Base-by-base conservation (phyloP, 2,888 invertebrate genomes). In the Oegoconia quadripuncta region DNA sequence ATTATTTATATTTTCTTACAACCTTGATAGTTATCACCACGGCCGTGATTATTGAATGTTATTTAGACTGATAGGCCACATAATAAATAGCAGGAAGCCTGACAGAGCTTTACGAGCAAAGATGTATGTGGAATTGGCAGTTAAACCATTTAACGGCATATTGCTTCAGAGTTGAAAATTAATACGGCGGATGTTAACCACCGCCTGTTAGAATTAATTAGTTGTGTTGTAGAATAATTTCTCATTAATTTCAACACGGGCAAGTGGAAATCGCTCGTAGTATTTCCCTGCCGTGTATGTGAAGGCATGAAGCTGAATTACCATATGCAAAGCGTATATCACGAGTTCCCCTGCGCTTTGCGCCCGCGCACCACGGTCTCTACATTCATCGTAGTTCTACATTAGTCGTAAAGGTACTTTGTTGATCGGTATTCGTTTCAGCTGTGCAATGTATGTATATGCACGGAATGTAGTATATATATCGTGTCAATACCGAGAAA, bases 71-170 rank as follows among this genome's bases (percentile, higher is more conserved):
- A n/a, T 54, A 66, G 66, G 63, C 66, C 62, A 37, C 54, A 55
- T 57, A 64, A 73, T 77, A 76, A 76, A 74, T 53, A 62, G 50
- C 78, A 74, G 79, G 78, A 80, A 76, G 65, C 53, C 50, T 22
- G 55, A 49, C 58, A 59, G 53, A 60, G 59, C 60, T 81, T 83
- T 79, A 83, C 72, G 74, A 75, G 62, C 61, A 37, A 61, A 74
- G 74, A 73, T 72, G 59, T 70, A 62, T 67, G 64, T 67, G 55
- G 70, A 73, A 72, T 74, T 72, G 73, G 71, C 67, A 72, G 68
- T 80, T 65, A 74, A 73, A 66, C 46, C 52, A 65, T 72, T 76
- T 76, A 80, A 78, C 67, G 61, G 71, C 71, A 65, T 70, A 76
- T 75, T 69, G 69, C 72, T 64, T 64, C 67, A 62, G 59, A 66